Conservation (phyloP, 2,797 vertebrate genomes). For the Phoebastria nigripes region DNA sequence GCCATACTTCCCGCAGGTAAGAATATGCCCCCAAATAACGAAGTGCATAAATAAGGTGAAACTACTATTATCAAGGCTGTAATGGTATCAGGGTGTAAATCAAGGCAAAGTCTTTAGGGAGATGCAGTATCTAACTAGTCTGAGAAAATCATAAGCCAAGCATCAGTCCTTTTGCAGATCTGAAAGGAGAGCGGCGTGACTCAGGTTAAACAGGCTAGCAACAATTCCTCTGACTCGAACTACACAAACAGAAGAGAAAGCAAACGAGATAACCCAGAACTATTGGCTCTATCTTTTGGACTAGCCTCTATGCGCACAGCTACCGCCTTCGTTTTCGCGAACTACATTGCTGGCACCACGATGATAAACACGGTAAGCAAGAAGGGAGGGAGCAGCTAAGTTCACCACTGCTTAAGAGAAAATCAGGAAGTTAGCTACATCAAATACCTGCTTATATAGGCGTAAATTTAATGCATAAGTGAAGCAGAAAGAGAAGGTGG, state of each 20-base stretch:
- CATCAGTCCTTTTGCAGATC: background rate
- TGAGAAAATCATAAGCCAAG: background rate
- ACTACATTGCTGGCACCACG: background rate
- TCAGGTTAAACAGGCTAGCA: background rate
- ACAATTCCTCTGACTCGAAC: background rate
- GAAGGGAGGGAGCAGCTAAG: background rate
- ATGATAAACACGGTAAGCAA: background rate
- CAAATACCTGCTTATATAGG: background rate
- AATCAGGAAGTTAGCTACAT: background rate
- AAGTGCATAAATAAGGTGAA: background rate
- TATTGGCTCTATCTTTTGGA: background rate
- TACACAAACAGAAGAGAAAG: background rate
- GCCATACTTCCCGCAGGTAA: background rate
- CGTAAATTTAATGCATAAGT: background rate
- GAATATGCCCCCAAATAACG: background rate
- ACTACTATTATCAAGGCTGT: background rate
- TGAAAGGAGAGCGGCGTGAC: background rate
- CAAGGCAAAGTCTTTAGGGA: background rate
- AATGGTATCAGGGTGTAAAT: background rate
- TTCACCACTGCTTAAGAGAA: background rate
- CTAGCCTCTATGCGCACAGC: background rate
- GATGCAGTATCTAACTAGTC: background rate
- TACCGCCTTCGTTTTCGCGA: background rate
- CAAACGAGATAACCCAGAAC: constrained; percentile 16
- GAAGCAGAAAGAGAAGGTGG: background rate